phyloP scores from a whole-genome alignment of 2,113 vertebrate species.

The Spermophilus dauricus region DNA sequence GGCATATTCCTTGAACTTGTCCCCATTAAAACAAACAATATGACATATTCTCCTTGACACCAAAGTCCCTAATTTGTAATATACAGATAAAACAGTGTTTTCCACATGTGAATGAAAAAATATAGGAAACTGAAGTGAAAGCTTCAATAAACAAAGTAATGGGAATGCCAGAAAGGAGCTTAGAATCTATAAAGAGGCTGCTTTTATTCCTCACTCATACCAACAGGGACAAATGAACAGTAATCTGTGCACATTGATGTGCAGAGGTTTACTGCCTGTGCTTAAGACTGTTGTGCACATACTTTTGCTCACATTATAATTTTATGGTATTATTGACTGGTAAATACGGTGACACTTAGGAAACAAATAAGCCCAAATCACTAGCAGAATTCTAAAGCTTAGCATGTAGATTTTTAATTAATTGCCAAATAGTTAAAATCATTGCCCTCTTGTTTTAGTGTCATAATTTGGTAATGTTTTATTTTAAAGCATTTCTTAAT shows the following conservation, averaged over 20 bases:
- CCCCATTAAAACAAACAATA: not conserved
- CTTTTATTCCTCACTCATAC: not conserved
- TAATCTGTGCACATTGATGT: not conserved
- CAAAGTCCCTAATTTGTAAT: not conserved
- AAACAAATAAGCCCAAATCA: constrained; percentile 23
- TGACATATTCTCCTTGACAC: not conserved
- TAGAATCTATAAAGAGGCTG: not conserved
- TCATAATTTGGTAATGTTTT: not conserved
- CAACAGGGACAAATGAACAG: not conserved
- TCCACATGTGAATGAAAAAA: not conserved
- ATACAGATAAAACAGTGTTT: not conserved
- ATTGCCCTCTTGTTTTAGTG: constrained; percentile 14
- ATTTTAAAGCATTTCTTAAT: constrained; percentile 67
- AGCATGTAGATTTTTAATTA: constrained; percentile 32
- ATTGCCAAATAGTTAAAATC: constrained; percentile 46
- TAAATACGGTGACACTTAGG: not conserved
- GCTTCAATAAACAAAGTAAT: not conserved
- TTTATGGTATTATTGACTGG: constrained; percentile 19
- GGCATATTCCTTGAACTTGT: accelerated
- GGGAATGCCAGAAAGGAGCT: not conserved
- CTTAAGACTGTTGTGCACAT: not conserved
- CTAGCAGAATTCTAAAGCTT: not conserved
- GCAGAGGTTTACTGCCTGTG: not conserved
- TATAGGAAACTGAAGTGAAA: not conserved
- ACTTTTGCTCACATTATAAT: constrained; percentile 21